These are phyloP conservation scores for Oenanthe oenanthe DNA, from an alignment of 2,113 vertebrate species.

Conservation along the genomic window DNA sequence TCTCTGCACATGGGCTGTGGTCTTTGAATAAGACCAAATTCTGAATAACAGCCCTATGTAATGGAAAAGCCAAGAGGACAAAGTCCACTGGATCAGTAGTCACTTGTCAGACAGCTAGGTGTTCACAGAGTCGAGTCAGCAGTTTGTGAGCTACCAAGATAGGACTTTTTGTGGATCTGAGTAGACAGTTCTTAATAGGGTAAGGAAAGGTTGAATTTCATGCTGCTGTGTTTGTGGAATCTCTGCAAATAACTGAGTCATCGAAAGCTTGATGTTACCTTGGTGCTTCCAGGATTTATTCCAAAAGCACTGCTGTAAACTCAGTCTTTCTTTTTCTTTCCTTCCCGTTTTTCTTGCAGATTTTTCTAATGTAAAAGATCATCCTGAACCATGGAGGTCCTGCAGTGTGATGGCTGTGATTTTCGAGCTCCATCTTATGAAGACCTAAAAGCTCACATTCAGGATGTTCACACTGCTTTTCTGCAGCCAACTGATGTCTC, in stretches of 20 bases:
- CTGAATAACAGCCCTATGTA: not conserved
- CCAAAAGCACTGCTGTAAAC: not conserved
- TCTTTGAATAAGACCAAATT: not conserved
- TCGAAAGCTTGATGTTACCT: not conserved
- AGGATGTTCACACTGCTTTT: conserved; percentile 97
- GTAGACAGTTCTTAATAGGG: not conserved
- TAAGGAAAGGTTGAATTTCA: not conserved
- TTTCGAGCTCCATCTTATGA: conserved; percentile 95
- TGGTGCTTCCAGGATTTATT: not conserved
- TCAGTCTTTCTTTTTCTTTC: not conserved
- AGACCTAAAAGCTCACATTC: conserved; percentile 95
- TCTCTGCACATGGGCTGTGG: not conserved
- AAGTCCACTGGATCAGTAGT: not conserved
- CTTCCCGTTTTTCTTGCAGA: conserved; percentile 58
- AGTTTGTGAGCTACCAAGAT: not conserved
- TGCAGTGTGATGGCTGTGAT: conserved; percentile 98
- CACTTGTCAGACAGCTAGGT: not conserved
- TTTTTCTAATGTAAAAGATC: conserved; percentile 92
- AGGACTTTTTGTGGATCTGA: not conserved
- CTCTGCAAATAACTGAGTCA: not conserved
- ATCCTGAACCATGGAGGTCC: conserved; percentile 90
- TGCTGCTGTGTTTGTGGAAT: rapidly evolving
- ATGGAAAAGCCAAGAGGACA: not conserved
- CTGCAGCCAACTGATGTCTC: conserved; percentile 93
- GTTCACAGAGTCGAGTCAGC: not conserved